A percentile compares a stretch with the other conserved stretches of the same genome.
Evolutionary conservation across 2,888 invertebrate species (phyloP).

Genomic region (Sinodicranocentrus sp.): DNA sequence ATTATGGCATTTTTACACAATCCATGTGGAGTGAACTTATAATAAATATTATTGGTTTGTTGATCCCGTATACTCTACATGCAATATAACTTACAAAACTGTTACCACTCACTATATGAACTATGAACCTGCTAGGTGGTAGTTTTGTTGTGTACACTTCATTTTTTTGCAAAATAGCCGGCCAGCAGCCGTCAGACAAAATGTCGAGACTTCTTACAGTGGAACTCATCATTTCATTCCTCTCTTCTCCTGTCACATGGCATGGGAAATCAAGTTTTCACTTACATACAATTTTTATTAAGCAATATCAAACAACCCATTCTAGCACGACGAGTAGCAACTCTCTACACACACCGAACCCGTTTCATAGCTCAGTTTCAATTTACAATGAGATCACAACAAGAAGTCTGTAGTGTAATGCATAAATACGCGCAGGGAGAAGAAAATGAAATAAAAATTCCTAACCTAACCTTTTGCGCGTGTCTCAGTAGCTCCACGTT

Average conservation of each 20-base stretch:
- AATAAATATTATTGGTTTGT: conserved; percentile 66
- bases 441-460: conserved; percentile 58
- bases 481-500: conserved; percentile 54
- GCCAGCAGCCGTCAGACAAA: conserved; percentile 32
- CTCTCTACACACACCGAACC: conserved; percentile 21
- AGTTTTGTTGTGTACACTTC: not conserved
- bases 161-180: too few species aligned
- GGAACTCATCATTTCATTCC: conserved; percentile 25
- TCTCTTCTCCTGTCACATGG: conserved; percentile 58
- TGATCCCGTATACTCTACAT: conserved; percentile 44
- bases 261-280: conserved; percentile 67
- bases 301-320: too few species aligned
- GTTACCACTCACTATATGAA: not conserved
- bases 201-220: conserved; percentile 19
- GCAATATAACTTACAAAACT: not conserved
- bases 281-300: conserved; percentile 23
- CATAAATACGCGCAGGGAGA: not conserved
- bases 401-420: not conserved
- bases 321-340: not conserved
- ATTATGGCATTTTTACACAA: conserved; percentile 56
- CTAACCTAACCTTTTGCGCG: conserved; percentile 63
- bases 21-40: conserved; percentile 4
- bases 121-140: not conserved
- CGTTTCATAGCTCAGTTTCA: too few species aligned
- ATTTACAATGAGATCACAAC: conserved; percentile 11